A percentile compares a stretch with the other conserved stretches of the same genome.
These are phyloP conservation scores for Macaria liturata DNA, from an alignment of 2,888 invertebrate genomes.

Conservation along the genomic window DNA sequence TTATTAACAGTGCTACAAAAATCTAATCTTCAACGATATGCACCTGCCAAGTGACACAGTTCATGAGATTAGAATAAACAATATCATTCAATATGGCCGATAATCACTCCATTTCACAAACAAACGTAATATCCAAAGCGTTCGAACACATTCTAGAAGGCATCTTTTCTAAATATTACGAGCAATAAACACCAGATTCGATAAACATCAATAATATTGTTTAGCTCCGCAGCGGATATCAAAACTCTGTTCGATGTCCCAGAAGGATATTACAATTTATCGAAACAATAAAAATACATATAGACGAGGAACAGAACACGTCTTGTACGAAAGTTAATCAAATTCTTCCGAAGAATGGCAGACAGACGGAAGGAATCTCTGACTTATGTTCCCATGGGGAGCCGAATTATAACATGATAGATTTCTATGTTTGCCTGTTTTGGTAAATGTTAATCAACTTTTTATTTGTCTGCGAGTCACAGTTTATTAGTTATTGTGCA, in stretches of 20 bases:
- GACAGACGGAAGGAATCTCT: conserved; percentile 26
- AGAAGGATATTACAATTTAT: conserved; percentile 38
- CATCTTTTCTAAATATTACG: conserved; percentile 21
- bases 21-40: too few relatives aligned
- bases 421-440: conserved; percentile 16
- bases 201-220: conserved; percentile 35
- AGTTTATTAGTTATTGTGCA: too few relatives aligned
- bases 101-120: background rate
- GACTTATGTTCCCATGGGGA: conserved; percentile 24
- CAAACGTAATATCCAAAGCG: background rate
- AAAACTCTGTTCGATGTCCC: conserved; percentile 31
- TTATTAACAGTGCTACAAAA: too few relatives aligned
- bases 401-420: conserved; percentile 27
- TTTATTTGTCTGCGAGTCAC: too few relatives aligned
- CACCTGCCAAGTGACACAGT: too few relatives aligned
- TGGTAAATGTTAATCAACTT: too few relatives aligned
- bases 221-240: conserved; percentile 30
- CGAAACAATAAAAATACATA: conserved; percentile 36
- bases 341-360: conserved; percentile 29
- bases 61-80: too few relatives aligned
- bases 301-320: conserved; percentile 30
- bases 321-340: conserved; percentile 31
- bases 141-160: conserved; percentile 8
- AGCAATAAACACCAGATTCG: conserved; percentile 24
- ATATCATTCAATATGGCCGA: background rate